Percentiles rank a stretch among this genome's conserved stretches.
Evolutionary conservation across 2,113 vertebrate species (phyloP).

Genomic region (Penelope pileata): DNA sequence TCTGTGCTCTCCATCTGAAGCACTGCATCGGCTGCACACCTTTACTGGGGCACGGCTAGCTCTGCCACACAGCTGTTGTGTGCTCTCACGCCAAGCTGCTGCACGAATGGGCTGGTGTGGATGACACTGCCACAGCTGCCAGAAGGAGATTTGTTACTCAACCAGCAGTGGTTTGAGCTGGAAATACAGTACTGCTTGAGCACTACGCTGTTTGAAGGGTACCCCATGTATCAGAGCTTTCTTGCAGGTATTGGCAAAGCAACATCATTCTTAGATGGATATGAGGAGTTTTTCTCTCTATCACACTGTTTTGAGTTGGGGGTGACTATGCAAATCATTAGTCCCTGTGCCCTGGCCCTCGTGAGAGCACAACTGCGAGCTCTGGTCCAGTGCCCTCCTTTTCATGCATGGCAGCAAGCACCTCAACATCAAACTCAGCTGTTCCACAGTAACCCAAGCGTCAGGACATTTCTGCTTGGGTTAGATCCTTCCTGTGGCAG

Average conservation of each 20-base stretch:
- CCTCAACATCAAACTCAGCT: neutral
- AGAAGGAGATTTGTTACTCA: fast-evolving
- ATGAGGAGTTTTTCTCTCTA: neutral
- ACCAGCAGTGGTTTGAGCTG: neutral
- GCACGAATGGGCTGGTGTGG: neutral
- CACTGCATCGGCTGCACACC: neutral
- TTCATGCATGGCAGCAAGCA: fast-evolving
- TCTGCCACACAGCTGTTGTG: neutral
- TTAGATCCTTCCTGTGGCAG: neutral
- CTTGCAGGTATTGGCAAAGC: neutral
- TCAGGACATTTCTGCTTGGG: neutral
- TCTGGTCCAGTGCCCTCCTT: neutral
- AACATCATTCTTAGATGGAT: neutral
- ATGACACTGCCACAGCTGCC: neutral
- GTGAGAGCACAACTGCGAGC: neutral
- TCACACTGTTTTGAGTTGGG: neutral
- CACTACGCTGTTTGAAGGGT: fast-evolving
- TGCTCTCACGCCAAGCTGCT: neutral
- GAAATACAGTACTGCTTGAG: neutral
- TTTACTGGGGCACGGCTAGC: fast-evolving
- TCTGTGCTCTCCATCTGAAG: neutral
- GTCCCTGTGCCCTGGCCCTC: too few species aligned
- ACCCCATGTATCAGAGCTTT: neutral
- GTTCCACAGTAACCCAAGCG: neutral
- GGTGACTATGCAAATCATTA: neutral